Evolutionary conservation across 2,113 vertebrate species (phyloP), one percentile per base, ranked within the genome.

Genomic region (Neopipo cinnamomea): DNA sequence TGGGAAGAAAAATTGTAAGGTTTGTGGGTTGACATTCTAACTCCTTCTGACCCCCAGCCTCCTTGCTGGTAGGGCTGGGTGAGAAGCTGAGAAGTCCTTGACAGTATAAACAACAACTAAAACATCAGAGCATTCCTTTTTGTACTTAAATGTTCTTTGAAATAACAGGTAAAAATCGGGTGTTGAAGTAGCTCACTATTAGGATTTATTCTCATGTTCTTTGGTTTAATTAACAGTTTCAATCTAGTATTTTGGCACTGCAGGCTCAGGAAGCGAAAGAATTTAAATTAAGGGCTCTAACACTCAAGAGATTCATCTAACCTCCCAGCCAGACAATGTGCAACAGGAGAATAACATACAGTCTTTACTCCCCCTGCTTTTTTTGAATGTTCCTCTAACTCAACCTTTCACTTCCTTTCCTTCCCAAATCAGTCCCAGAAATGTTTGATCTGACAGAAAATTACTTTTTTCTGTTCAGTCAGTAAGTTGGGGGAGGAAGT

Each of bases 401-500:
- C n/a, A 86, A 71, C 23, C 19, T 83, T 70, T 58, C 14, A 72
- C 22, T 68, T 80, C 14, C 42, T 27, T n/a, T 63, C 33, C 83
- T 80, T 75, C 42, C 13, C 42, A 62, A 86, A 8, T 75, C 63
- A 72, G 19, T 27, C 52, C 62, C 14, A 84, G 28, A 71, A 79
- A 63, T 2, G 1, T 23, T 39, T 74, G 2, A 63, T 9, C 20
- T 84, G 47, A 72, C 14, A 56, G 30, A 91, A 86, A 49, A 41
- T 33, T 53, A 83, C 10, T 33, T 79, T 79, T 56, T 79, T 72
- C 58, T 58, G 5, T 33, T 56, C 41, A 82, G 27, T 11, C 37
- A 78, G 3, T 66, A 79, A 56, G 14, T 6, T 5, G 3, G 2
- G 2, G 12, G 1, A 13, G 22, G 4, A 35, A 6, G 9, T 39